Base-by-base conservation (phyloP, 2,888 invertebrate species). In the Nemotelus nigrinus region DNA sequence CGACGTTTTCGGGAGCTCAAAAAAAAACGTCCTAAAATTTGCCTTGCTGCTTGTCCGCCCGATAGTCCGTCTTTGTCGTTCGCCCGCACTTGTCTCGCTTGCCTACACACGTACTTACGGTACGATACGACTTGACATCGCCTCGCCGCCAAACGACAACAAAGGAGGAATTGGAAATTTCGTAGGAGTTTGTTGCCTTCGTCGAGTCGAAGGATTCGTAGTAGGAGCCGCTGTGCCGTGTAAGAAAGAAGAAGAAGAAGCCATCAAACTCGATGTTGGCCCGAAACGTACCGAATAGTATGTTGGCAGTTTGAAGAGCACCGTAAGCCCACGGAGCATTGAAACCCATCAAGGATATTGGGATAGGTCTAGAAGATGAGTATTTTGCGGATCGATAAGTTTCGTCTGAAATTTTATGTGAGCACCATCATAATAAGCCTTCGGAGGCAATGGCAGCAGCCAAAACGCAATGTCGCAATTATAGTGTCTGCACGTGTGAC, bases 361-460 rank as follows among this genome's bases (percentile, higher is more conserved):
- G 75, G 79, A 77, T 79, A 79, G 79, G 79, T 79, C 79, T 78
- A 79, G 78, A 67, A 78, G 77, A 63, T 55, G 72, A 58, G 76
- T 60, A 77, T 79, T 79, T 77, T 77, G 47, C 71, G 63, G 79
- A 79, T 79, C 79, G 79, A 79, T 79, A 79, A 78, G 78, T 79
- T 79, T 78, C 75, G 79, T 79, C 79, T 79, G 79, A 77, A 79
- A 75, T 77, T 77, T 77, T 77, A 70, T 67, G 68, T 74, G 74
- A 78, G 67, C 78, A 71, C 58, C 57, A 77, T 75, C 60, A 75
- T 77, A 77, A 77, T 74, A 74, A 74, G 74, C 74, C 74, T 47
- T 48, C 55, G 70, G 55, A 70, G 72, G 60, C 74, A 74, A 63
- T 74, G 70, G 70, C 70, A 74, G 39, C 60, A 60, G 48, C 50